Percentiles rank a stretch among this genome's conserved stretches.
These are phyloP conservation scores for Poecilobothrus nobilitatus DNA, from an alignment of 2,888 invertebrate genomes.

Conservation along the genomic window DNA sequence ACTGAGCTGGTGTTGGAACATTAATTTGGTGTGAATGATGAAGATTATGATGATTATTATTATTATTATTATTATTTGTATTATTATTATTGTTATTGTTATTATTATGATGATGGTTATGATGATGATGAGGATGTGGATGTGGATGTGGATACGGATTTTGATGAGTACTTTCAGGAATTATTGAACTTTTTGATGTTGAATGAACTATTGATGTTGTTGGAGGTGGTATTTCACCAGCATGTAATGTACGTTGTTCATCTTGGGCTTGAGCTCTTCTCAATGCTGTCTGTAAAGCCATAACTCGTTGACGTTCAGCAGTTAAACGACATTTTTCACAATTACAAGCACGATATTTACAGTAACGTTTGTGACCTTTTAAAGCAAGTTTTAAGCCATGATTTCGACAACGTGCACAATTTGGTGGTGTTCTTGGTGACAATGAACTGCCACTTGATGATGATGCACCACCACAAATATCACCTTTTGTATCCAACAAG, in stretches of 20 bases:
- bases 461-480: constrained; percentile 46
- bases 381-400: constrained; percentile 81
- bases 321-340: constrained; percentile 83
- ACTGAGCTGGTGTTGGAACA: constrained; percentile 42
- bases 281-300: constrained; percentile 80
- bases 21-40: constrained; percentile 37
- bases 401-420: constrained; percentile 87
- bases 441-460: constrained; percentile 49
- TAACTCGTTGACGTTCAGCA: constrained; percentile 77
- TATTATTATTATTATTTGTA: constrained; percentile 41
- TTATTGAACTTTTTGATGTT: constrained; percentile 25
- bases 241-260: constrained; percentile 53
- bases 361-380: constrained; percentile 88
- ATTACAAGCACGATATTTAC: constrained; percentile 72
- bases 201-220: constrained; percentile 23
- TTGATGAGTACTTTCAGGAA: constrained; percentile 37
- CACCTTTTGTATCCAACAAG: constrained; percentile 48
- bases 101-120: constrained; percentile 18
- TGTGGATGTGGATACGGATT: constrained; percentile 49
- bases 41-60: constrained; percentile 34
- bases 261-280: constrained; percentile 79
- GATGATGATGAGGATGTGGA: constrained; percentile 27
- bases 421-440: constrained; percentile 73
- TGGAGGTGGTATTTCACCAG: constrained; percentile 47
- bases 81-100: constrained; percentile 30